Evolutionary conservation across 2,113 vertebrate genomes (phyloP).

Genomic region (Pomatostomus ruficeps): DNA sequence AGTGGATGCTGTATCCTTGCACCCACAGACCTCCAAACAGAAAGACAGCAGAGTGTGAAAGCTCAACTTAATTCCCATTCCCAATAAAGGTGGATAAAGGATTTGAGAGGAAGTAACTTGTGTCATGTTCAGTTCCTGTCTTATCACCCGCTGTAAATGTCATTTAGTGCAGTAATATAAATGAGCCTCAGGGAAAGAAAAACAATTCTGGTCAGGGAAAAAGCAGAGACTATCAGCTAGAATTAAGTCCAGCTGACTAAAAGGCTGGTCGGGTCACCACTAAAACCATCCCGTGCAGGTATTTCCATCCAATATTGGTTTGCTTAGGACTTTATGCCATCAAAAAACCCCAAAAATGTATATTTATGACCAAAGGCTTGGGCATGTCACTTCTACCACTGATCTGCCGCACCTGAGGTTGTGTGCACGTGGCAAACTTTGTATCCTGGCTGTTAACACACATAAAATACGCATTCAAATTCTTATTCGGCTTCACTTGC

Average conservation of each 20-base stretch:
- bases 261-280: background rate
- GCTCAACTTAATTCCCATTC: background rate
- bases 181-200: background rate
- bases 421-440: background rate
- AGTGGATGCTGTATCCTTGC: background rate
- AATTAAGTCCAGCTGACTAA: background rate
- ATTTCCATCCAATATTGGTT: background rate
- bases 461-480: background rate
- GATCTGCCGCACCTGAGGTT: background rate
- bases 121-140: background rate
- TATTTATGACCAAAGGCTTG: background rate
- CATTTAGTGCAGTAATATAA: background rate
- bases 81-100: background rate
- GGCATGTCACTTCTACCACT: background rate
- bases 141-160: background rate
- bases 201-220: background rate
- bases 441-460: background rate
- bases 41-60: background rate
- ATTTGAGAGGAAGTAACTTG: background rate
- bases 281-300: background rate
- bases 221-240: background rate
- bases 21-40: background rate
- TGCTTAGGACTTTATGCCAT: background rate
- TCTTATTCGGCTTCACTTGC: background rate
- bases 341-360: fast-evolving